Conservation (phyloP, 2,888 invertebrate genomes). For the Homarus gammarus region DNA sequence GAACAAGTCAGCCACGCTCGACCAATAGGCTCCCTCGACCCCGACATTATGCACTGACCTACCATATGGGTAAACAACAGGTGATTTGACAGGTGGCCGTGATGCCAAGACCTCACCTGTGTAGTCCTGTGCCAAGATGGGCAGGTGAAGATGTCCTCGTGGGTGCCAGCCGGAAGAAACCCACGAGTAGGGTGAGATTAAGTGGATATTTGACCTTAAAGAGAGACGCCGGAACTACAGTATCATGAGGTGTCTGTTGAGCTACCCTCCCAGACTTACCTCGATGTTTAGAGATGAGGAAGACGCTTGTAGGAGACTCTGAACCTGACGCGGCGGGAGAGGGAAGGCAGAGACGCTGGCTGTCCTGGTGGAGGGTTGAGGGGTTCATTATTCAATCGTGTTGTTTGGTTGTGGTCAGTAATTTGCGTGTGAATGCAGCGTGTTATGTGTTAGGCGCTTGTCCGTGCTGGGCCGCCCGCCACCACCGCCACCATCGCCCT, state of each 20-base stretch:
- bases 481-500: neutral
- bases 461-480: neutral
- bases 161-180: neutral
- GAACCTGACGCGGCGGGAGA: neutral
- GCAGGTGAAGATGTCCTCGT: neutral
- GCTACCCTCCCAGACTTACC: too few species aligned
- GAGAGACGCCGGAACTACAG: neutral
- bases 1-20: neutral
- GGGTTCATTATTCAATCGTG: neutral
- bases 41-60: neutral
- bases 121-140: neutral
- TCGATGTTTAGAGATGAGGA: too few species aligned
- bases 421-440: conserved; percentile 7
- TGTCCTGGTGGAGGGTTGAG: neutral
- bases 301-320: neutral
- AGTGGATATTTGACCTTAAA: neutral
- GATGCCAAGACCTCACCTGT: neutral
- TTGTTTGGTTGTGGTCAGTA: neutral
- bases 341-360: neutral
- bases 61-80: neutral
- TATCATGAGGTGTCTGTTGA: neutral
- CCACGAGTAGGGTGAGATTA: neutral
- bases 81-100: neutral
- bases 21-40: neutral
- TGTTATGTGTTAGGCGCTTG: neutral